Conservation (phyloP, 1,140 invertebrate species). For the Apis cerana region DNA sequence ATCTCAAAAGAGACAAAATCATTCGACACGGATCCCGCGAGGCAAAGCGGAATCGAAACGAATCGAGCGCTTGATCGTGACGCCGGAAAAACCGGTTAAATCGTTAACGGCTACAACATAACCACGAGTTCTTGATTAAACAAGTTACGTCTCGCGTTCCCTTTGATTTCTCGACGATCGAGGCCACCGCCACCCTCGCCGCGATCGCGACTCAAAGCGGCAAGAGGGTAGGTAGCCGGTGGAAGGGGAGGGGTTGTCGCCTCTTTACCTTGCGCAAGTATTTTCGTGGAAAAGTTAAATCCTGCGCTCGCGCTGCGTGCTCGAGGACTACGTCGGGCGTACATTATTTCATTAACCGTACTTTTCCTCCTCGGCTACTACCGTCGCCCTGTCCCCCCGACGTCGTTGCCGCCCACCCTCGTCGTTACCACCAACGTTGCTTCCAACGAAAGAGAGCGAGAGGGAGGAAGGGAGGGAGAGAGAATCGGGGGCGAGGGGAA, state of each 20-base stretch:
- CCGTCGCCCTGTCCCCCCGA: conserved; percentile 30
- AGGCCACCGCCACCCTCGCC: conserved; percentile 27
- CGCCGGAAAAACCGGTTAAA: background rate
- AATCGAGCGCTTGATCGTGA: background rate
- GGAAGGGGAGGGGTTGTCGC: background rate
- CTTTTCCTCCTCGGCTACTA: conserved; percentile 54
- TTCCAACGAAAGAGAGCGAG: background rate
- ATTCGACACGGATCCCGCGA: too few species aligned
- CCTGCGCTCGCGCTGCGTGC: conserved; percentile 50
- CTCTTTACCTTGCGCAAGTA: conserved; percentile 49
- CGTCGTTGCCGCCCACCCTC: conserved; percentile 23
- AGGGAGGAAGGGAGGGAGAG: conserved; percentile 6
- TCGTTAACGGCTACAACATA: background rate
- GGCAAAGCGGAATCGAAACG: too few species aligned
- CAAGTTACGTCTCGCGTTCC: conserved; percentile 21
- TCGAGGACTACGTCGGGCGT: conserved; percentile 64
- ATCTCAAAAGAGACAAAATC: too few species aligned
- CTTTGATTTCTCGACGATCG: conserved; percentile 62
- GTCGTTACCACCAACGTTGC: conserved; percentile 1
- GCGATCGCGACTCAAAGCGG: conserved; percentile 40
- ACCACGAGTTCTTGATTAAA: conserved; percentile 29
- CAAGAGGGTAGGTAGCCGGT: conserved; percentile 12
- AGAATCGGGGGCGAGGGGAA: background rate
- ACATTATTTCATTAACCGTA: conserved; percentile 70
- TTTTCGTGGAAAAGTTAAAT: conserved; percentile 66